phyloP scores from a whole-genome alignment of 2,888 invertebrate genomes.

The Acanthacorydalis orientalis region DNA sequence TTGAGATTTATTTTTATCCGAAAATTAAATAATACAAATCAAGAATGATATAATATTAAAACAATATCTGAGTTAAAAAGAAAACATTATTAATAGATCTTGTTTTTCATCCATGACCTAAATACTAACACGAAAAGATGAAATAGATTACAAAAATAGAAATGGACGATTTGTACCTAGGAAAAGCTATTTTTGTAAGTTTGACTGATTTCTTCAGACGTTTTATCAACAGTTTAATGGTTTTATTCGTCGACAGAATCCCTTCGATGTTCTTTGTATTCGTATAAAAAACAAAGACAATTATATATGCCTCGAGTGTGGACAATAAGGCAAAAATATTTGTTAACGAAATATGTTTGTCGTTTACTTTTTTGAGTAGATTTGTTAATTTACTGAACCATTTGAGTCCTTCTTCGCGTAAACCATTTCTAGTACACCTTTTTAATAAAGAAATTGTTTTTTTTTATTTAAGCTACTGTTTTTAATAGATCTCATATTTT shows the following conservation, averaged over 20 bases:
- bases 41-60: too few species aligned
- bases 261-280: constrained; percentile 17
- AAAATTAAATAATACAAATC: too few species aligned
- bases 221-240: constrained; percentile 19
- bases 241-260: constrained; percentile 14
- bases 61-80: too few species aligned
- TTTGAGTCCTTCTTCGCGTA: constrained; percentile 36
- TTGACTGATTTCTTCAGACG: constrained; percentile 16
- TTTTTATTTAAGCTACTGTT: neutral
- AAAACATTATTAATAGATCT: too few species aligned
- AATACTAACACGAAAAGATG: too few species aligned
- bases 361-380: constrained; percentile 12
- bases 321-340: constrained; percentile 29
- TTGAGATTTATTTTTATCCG: too few species aligned
- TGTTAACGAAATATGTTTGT: constrained; percentile 16
- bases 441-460: constrained; percentile 3
- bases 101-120: too few species aligned
- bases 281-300: constrained; percentile 28
- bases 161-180: constrained; percentile 20
- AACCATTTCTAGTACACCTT: constrained; percentile 36
- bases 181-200: constrained; percentile 16
- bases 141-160: too few species aligned
- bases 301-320: constrained; percentile 35
- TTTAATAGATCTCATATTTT: too few species aligned
- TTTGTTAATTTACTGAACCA: constrained; percentile 33